Base-by-base conservation (phyloP, 2,113 vertebrate genomes). In the Climacteris rufus region DNA sequence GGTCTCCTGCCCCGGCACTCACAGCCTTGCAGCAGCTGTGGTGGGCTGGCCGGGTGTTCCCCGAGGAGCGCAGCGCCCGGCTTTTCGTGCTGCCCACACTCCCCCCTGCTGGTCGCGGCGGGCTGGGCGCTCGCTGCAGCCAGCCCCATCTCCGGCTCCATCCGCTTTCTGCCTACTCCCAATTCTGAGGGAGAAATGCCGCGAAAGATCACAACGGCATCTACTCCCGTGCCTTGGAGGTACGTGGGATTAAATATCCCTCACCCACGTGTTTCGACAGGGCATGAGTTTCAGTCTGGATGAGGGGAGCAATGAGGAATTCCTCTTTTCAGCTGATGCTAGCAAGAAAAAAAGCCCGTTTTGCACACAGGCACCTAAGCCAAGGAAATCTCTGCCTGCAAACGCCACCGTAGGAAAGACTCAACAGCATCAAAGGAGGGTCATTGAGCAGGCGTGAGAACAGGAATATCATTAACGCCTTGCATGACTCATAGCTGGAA, bases 61-160 rank as follows among this genome's bases (percentile, higher is more conserved):
- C 50, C 11, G 7, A 1, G 15, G 15, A 42, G 35, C 3, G 3
- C 7, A 49, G 39, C 0, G 5, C 40, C 20, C 1, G 10, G 9
- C 8, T 53, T 27, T 79, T 25, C 7, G 6, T 4, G 59, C 79
- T 94, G 92, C 42, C 75, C 95, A 91, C 94, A 96, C 87, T 91
- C 33, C 95, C 94, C 94, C 71, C 95, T 94, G 87, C 94, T 90
- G 92, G 93, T 8, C 33, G 72, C 90, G 22, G 63, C 40, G 70
- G 30, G 70, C 79, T 1, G 68, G 72, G 6, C 25, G 30, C 84
- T 64, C 4, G 5, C 78, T 10, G 25, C 84, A 57, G 71, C 14
- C 79, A 13, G 65, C 20, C 19, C 66, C 80, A 1, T 3, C 31
- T 8, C 52, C 0, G 25, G 1, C 39, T 28, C 28, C 15, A 0